These are phyloP conservation scores for Meriones psammophilus DNA, from an alignment of 2,797 vertebrate species.

Conservation along the genomic window DNA sequence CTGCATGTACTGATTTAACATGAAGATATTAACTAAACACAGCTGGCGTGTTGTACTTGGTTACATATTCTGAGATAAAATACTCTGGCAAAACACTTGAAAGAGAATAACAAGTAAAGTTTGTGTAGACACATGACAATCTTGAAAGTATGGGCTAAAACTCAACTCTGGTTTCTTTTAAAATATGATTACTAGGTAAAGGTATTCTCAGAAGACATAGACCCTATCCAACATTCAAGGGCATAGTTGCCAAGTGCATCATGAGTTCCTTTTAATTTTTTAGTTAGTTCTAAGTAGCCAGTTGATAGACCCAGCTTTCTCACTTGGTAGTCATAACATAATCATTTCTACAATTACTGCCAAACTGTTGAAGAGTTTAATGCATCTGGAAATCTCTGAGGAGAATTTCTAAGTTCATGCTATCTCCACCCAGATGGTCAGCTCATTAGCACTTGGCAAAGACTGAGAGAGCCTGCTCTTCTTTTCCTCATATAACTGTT, in stretches of 20 bases:
- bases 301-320: conserved; percentile 58
- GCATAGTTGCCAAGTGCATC: not conserved
- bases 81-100: conserved; percentile 68
- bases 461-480: conserved; percentile 52
- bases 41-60: conserved; percentile 68
- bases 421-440: conserved; percentile 68
- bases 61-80: conserved; percentile 78
- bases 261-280: conserved; percentile 65
- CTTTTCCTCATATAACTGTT: conserved; percentile 36
- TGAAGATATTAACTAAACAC: conserved; percentile 70
- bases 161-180: conserved; percentile 48
- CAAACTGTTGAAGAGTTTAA: conserved; percentile 69
- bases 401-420: conserved; percentile 62
- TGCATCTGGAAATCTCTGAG: conserved; percentile 70
- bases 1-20: conserved; percentile 66
- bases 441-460: conserved; percentile 62
- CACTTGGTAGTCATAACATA: conserved; percentile 74
- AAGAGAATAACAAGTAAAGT: conserved; percentile 63
- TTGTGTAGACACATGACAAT: conserved; percentile 60
- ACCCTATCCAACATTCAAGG: conserved; percentile 43
- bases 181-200: conserved; percentile 6
- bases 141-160: conserved; percentile 66
- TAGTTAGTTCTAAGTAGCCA: conserved; percentile 57
- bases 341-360: conserved; percentile 74
- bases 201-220: not conserved